phyloP scores from a whole-genome alignment of 1,140 invertebrate species.

The Bemisia tabaci region DNA sequence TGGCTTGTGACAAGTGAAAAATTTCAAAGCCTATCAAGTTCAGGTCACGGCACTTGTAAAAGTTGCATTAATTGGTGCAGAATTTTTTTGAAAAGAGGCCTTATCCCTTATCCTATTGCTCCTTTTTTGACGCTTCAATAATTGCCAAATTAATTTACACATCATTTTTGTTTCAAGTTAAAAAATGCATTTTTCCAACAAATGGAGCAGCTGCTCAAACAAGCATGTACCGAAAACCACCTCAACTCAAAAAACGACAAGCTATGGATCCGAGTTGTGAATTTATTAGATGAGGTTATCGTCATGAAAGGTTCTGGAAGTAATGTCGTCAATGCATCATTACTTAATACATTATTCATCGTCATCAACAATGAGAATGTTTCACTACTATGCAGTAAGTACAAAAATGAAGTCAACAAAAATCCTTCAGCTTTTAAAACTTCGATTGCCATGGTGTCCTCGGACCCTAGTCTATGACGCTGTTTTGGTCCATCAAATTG shows the following conservation, averaged over 20 bases:
- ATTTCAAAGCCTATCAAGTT: no score
- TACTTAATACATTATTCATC: neutral
- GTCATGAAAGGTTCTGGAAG: neutral
- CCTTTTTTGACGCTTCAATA: no score
- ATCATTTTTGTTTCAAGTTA: neutral
- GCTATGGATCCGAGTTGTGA: neutral
- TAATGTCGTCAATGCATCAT: neutral
- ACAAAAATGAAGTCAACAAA: neutral
- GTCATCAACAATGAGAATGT: neutral
- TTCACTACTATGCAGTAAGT: neutral
- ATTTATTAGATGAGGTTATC: neutral
- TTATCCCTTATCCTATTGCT: no score
- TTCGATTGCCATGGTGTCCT: no score
- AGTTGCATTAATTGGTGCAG: no score
- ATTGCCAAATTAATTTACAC: no score
- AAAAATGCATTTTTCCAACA: neutral
- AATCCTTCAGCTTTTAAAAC: no score
- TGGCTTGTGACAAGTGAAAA: no score
- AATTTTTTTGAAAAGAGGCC: no score
- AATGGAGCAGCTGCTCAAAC: neutral
- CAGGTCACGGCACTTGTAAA: no score
- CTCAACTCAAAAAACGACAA: neutral
- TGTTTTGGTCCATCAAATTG: no score
- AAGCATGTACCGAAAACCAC: neutral
- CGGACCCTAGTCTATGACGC: no score